These are phyloP conservation scores for Parapsyche elsis DNA, from an alignment of 1,140 invertebrate species.

Conservation along the genomic window DNA sequence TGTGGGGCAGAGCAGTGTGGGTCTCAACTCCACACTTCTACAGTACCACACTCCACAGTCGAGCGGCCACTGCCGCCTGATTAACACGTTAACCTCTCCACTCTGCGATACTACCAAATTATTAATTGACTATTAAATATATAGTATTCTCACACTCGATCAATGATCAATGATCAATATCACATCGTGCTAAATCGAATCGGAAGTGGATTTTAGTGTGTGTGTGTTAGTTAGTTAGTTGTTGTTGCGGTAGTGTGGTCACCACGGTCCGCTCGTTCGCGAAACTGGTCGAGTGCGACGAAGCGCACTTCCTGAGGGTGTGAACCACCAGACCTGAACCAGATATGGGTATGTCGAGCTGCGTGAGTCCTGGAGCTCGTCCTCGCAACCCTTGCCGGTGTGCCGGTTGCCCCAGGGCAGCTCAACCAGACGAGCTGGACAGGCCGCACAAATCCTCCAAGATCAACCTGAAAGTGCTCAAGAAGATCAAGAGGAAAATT, in stretches of 20 bases:
- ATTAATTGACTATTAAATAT: too few species aligned
- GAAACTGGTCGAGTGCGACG: neutral
- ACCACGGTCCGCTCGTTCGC: slow-evolving; percentile 16
- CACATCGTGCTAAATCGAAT: too few species aligned
- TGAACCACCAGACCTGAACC: neutral
- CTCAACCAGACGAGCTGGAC: neutral
- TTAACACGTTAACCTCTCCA: neutral
- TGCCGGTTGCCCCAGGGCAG: slow-evolving; percentile 42
- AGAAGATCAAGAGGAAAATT: slow-evolving; percentile 67
- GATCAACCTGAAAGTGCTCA: slow-evolving; percentile 62
- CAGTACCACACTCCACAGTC: too few species aligned
- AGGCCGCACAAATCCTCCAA: slow-evolving; percentile 43
- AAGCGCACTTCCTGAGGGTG: slow-evolving; percentile 4
- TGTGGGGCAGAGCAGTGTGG: neutral
- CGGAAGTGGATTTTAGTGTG: neutral
- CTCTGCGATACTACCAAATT: too few species aligned
- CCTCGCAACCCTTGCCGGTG: slow-evolving; percentile 40
- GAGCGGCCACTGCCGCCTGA: neutral
- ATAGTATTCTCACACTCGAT: too few species aligned
- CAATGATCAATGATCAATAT: too few species aligned
- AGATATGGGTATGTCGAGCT: slow-evolving; percentile 52
- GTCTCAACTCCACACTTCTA: too few species aligned
- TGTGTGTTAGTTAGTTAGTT: neutral
- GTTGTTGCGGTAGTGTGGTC: neutral
- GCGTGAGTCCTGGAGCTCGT: slow-evolving; percentile 35